These are phyloP conservation scores for Trichonephila inaurata DNA, from an alignment of 1,140 invertebrate genomes.

Conservation along the genomic window DNA sequence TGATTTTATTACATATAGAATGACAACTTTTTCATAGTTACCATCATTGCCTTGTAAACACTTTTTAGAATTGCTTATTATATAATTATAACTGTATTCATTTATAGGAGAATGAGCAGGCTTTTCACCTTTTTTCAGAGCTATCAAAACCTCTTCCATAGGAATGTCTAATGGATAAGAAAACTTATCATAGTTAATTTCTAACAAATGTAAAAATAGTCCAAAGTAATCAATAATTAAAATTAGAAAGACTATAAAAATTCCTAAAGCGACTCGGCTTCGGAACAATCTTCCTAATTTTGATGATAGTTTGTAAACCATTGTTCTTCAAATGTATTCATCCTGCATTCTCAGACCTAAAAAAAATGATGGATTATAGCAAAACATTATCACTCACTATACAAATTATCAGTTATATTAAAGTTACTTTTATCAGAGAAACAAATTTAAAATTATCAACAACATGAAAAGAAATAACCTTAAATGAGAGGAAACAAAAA, in stretches of 20 bases:
- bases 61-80: constrained; percentile 78
- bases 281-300: background rate
- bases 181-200: constrained; percentile 86
- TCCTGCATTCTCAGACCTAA: too few species aligned
- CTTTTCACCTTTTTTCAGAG: constrained; percentile 48
- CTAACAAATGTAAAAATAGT: constrained; percentile 86
- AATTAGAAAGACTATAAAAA: constrained; percentile 69
- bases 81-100: constrained; percentile 78
- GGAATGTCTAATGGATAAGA: constrained; percentile 85
- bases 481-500: too few species aligned
- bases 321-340: background rate
- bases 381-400: too few species aligned
- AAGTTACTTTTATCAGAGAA: too few species aligned
- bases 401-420: too few species aligned
- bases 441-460: too few species aligned
- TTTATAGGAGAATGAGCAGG: constrained; percentile 78
- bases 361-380: too few species aligned
- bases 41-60: constrained; percentile 77
- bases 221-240: constrained; percentile 85
- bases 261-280: background rate
- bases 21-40: constrained; percentile 77
- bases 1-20: constrained; percentile 89
- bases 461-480: too few species aligned
- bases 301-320: background rate
- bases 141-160: constrained; percentile 79